Conservation (phyloP, 2,888 invertebrate genomes). For the Dolichopus griseipennis region DNA sequence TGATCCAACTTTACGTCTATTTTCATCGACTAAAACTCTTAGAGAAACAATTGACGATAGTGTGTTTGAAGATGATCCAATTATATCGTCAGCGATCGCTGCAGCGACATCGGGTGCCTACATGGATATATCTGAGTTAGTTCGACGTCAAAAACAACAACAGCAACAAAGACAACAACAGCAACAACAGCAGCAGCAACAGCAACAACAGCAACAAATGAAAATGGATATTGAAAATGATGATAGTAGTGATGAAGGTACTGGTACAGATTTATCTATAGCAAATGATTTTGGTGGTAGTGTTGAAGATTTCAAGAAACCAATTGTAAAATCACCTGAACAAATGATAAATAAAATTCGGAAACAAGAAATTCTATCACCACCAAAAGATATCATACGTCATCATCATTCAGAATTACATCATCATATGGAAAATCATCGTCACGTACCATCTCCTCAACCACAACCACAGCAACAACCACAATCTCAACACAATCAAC, state of each 20-base stretch:
- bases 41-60: slow-evolving; percentile 44
- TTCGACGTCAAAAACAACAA: slow-evolving; percentile 33
- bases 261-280: not conserved
- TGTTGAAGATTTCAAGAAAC: slow-evolving; percentile 4
- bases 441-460: slow-evolving; percentile 16
- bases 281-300: not conserved
- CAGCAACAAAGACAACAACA: slow-evolving; percentile 20
- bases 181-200: slow-evolving; percentile 23
- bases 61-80: slow-evolving; percentile 44
- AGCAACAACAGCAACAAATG: slow-evolving; percentile 25
- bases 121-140: slow-evolving; percentile 42
- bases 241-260: slow-evolving; percentile 7
- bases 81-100: slow-evolving; percentile 42
- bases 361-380: not conserved
- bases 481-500: slow-evolving; percentile 27
- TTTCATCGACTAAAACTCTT: slow-evolving; percentile 43
- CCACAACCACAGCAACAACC: slow-evolving; percentile 27
- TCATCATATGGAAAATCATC: slow-evolving; percentile 6
- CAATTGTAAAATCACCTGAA: slow-evolving; percentile 8
- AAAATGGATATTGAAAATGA: slow-evolving; percentile 18
- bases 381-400: not conserved
- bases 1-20: slow-evolving; percentile 43
- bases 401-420: not conserved
- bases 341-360: not conserved
- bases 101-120: slow-evolving; percentile 42